Percentiles rank a stretch among this genome's conserved stretches.
Evolutionary conservation across 2,113 vertebrate genomes (phyloP).

Genomic region (Myxocyprinus asiaticus): DNA sequence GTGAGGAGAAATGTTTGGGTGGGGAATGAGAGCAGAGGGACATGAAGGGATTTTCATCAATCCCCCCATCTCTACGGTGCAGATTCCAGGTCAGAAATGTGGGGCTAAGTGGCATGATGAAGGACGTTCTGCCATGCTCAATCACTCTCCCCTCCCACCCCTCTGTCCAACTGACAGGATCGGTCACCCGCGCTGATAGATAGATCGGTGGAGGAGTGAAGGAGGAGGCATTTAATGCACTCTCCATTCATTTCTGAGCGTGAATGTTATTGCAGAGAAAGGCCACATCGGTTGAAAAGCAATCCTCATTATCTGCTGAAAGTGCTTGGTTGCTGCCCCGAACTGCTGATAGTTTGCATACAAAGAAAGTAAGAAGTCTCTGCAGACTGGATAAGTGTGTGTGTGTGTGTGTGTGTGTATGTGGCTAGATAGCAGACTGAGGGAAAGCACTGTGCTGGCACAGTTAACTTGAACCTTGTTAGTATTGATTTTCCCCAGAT

Average conservation of each 20-base stretch:
- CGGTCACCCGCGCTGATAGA: slow-evolving; percentile 45
- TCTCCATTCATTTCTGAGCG: slow-evolving; percentile 38
- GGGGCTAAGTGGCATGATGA: slow-evolving; percentile 78
- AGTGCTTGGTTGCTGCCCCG: not conserved
- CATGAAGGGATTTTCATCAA: slow-evolving; percentile 57
- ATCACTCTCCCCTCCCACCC: slow-evolving; percentile 71
- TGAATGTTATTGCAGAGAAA: slow-evolving; percentile 37
- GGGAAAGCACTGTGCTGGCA: slow-evolving; percentile 43
- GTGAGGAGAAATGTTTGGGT: slow-evolving; percentile 79
- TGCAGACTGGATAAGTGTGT: no score
- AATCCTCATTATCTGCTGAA: slow-evolving; percentile 28
- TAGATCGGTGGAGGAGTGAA: slow-evolving; percentile 56
- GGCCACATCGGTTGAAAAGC: slow-evolving; percentile 13
- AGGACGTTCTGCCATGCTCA: slow-evolving; percentile 71
- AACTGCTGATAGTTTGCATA: slow-evolving; percentile 27
- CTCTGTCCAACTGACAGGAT: slow-evolving; percentile 65
- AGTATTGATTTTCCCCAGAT: slow-evolving; percentile 71
- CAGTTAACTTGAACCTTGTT: slow-evolving; percentile 70
- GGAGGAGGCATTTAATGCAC: slow-evolving; percentile 32
- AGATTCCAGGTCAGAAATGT: slow-evolving; percentile 52
- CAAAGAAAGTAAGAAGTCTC: not conserved
- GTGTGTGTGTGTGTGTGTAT: slow-evolving; percentile 37
- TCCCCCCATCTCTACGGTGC: slow-evolving; percentile 25
- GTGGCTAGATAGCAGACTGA: slow-evolving; percentile 22
- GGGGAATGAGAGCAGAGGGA: slow-evolving; percentile 55